phyloP scores from a whole-genome alignment of 1,140 invertebrate genomes.

The Mercenaria mercenaria region DNA sequence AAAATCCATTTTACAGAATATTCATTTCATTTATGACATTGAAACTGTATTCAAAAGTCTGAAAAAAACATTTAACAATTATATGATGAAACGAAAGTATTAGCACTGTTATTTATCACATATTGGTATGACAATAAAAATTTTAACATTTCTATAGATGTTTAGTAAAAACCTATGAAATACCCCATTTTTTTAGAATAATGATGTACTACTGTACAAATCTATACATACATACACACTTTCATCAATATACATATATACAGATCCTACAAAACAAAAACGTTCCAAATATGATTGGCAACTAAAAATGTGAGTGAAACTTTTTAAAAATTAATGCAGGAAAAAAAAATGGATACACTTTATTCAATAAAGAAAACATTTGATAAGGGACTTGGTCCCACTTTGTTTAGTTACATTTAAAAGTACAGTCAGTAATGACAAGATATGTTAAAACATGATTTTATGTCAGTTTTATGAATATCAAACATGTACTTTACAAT shows the following conservation, averaged over 20 bases:
- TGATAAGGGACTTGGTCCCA: slow-evolving; percentile 4
- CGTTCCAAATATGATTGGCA: not conserved
- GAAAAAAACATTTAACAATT: too few relatives aligned
- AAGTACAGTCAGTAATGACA: not conserved
- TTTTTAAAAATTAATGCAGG: not conserved
- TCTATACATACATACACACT: not conserved
- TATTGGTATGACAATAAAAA: slow-evolving; percentile 14
- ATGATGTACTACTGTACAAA: not conserved
- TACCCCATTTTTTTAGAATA: slow-evolving; percentile 24
- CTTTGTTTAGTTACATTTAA: not conserved
- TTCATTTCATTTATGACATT: too few relatives aligned
- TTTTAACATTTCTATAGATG: slow-evolving; percentile 8
- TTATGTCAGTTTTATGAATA: not conserved
- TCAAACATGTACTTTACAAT: not conserved
- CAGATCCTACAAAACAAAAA: slow-evolving; percentile 12
- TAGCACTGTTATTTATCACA: slow-evolving; percentile 50
- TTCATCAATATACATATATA: not conserved
- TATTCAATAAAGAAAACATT: not conserved
- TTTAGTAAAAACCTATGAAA: slow-evolving; percentile 25
- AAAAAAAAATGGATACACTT: not conserved
- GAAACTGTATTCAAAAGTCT: not conserved
- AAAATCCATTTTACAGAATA: too few relatives aligned
- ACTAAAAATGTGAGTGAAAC: slow-evolving; percentile 9
- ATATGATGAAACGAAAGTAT: not conserved
- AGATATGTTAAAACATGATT: not conserved